Base-by-base conservation (phyloP, 2,888 invertebrate genomes). In the Chalcosyrphus nemorum region DNA sequence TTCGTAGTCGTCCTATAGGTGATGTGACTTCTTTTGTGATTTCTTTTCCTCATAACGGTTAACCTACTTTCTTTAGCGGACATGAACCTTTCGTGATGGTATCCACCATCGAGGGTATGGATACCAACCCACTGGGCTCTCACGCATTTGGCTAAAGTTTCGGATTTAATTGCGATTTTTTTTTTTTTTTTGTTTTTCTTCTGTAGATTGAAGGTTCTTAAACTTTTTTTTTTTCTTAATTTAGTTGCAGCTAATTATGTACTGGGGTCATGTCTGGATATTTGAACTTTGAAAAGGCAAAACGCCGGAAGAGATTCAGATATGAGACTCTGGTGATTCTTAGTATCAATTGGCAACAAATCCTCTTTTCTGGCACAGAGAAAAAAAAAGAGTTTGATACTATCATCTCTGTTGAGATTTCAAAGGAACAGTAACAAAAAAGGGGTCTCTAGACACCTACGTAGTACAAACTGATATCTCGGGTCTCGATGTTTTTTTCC, bases 11-110 rank as follows among this genome's bases (percentile, higher is more conserved):
- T 59, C 54, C 61, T 38, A 70, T 61, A 61, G 68, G 43, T 32
- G 70, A 65, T 57, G 32, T 57, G 71, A 71, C 38, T 65, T 70
- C 57, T 71, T 65, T 56, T 65, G 68, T 68, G 24, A 57, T 54
- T 78, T 78, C 78, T 71, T 65, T 78, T 71, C 78, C 63, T 65
- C 71, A 65, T 71, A 78, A 78, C 78, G 78, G 78, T 78, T 78
- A 78, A 71, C 78, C 78, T 71, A 78, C 78, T 78, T 78, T 78
- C 78, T 77, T 54, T 29, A 61, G 61, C 70, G 70, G 70, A 43
- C 70, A 77, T 45, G 70, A 77, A 77, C 70, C 77, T 77, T 77
- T 70, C 61, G 63, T 63, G 50, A 27, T 50, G 59, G 68, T 52
- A 66, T 63, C 61, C 43, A 43, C n/a, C 27, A 32, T 21, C 7